These are phyloP conservation scores for Gymnopithys bicolor DNA, from an alignment of 2,797 vertebrate species.

Conservation along the genomic window DNA sequence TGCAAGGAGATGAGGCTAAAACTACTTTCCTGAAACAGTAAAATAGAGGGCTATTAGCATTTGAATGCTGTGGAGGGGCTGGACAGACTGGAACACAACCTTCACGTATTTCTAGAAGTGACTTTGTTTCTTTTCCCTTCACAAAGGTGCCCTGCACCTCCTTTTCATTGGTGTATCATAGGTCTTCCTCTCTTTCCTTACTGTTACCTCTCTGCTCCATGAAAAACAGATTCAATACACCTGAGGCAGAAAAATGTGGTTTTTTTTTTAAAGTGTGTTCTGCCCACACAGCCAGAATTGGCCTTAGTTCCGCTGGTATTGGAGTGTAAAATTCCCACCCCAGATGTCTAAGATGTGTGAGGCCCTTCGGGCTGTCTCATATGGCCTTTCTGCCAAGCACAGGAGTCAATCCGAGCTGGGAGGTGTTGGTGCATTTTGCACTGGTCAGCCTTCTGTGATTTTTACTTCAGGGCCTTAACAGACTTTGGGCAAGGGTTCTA, in stretches of 20 bases:
- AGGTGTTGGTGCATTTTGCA: not conserved
- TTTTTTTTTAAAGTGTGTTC: not conserved
- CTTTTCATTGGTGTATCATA: not conserved
- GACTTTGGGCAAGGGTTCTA: not conserved
- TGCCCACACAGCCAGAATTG: not conserved
- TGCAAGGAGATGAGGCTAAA: not conserved
- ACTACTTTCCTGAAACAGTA: not conserved
- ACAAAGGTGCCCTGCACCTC: not conserved
- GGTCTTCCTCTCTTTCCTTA: not conserved
- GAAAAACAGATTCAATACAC: not conserved
- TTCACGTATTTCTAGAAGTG: not conserved
- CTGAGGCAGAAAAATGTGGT: not conserved
- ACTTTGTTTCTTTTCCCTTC: not conserved
- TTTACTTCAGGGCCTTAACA: not conserved
- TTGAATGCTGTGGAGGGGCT: not conserved
- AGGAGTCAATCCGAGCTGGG: fast-evolving
- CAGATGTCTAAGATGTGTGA: not conserved
- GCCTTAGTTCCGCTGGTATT: not conserved
- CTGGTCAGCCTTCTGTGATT: not conserved
- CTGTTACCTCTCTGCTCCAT: not conserved
- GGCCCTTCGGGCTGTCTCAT: not conserved
- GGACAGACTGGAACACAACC: not conserved
- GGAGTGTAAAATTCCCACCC: not conserved
- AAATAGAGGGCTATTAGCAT: not conserved
- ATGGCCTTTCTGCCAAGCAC: fast-evolving